Base-by-base conservation (phyloP, 1,140 invertebrate species). In the Calycopis cecrops region DNA sequence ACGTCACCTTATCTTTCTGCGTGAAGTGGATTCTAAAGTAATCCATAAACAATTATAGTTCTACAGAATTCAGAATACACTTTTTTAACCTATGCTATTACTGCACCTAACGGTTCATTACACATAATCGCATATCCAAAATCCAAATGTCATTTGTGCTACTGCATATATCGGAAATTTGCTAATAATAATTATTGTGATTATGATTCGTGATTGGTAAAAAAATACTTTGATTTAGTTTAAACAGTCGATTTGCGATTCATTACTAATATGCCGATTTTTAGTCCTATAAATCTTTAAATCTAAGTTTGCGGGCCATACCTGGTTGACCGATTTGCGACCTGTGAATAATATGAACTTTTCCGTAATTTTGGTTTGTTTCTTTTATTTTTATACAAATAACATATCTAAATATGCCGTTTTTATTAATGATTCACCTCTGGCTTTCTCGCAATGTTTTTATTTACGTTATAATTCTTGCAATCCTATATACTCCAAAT, bases 301-400 rank as follows among this genome's bases (percentile, higher is more conserved):
- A 50, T 12, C 7, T 34, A 50, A 14, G 17, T 48, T 50, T 33
- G 33, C 14, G 28, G n/a, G n/a, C 48, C 34, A n/a, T 35, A 35
- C 12, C 14, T 14, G 35, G 11, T 35, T 33, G 28, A 50, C 48
- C 34, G 48, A 33, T 35, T 50, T 16, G 28, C 35, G 48, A 50
- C 48, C 48, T 50, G 48, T 50, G 48, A 50, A 50, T 18, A 50
- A 35, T 35, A 35, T 16, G 48, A 50, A 34, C 33, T 28, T 12
- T 50, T 50, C 12, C 34, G 48, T 50, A 28, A 35, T 50, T 50
- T 50, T 35, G 48, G 48, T 50, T 50, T 33, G 48, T 35, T 49
- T 28, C 21, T 49, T 34, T 49, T 50, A 35, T 33, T 50, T 50
- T 49, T 8, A 16, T 14, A 16, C 14, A 35, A 50, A 16, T 28